A percentile compares a stretch with the other conserved stretches of the same genome.
These are phyloP conservation scores for Mormyrus proboscirostris DNA, from an alignment of 2,797 vertebrate species.

Conservation along the genomic window DNA sequence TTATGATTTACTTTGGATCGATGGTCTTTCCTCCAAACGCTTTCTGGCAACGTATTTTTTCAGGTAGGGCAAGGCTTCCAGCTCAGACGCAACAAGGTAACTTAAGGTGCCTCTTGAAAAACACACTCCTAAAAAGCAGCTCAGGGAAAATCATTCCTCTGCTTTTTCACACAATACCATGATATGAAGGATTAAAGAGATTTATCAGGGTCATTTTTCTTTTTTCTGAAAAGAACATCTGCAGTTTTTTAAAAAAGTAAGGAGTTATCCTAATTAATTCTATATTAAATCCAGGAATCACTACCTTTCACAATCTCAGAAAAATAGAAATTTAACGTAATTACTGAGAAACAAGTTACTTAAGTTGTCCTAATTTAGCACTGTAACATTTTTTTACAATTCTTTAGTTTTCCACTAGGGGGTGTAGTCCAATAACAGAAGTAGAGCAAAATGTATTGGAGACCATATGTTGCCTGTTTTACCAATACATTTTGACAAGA, in stretches of 20 bases:
- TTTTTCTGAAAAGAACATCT: neutral
- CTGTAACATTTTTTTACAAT: neutral
- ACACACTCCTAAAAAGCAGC: slow-evolving; percentile 11
- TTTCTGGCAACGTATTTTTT: neutral
- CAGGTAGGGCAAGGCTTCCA: neutral
- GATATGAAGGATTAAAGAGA: neutral
- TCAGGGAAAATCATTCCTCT: neutral
- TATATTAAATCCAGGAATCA: neutral
- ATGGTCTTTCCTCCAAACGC: neutral
- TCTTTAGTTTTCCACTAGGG: neutral
- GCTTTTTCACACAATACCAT: neutral
- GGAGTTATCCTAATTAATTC: neutral
- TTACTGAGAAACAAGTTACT: neutral
- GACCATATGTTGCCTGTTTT: neutral
- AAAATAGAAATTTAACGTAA: neutral
- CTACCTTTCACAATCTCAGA: neutral
- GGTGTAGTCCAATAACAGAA: neutral
- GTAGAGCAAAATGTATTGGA: neutral
- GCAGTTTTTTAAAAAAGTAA: neutral
- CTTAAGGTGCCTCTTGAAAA: slow-evolving; percentile 11
- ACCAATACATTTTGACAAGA: neutral
- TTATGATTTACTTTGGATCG: slow-evolving; percentile 2
- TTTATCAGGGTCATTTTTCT: neutral
- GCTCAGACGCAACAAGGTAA: neutral
- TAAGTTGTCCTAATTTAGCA: neutral